Base-by-base conservation (phyloP, 2,888 invertebrate genomes). In the Hypselothyrea guttata region DNA sequence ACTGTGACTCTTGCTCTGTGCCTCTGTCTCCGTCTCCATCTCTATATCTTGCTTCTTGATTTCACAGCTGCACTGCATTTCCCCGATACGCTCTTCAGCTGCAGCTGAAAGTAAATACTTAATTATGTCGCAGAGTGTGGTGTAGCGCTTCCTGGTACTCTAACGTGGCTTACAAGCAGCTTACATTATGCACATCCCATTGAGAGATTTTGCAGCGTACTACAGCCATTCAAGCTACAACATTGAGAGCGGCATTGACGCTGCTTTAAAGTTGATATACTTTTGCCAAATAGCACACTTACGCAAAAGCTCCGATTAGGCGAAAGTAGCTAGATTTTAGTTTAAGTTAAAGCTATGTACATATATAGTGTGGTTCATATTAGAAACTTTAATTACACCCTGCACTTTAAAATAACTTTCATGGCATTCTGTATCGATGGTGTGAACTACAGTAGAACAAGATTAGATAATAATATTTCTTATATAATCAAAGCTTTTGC, bases 91-190 rank as follows among this genome's bases (percentile, higher is more conserved):
- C 48, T 34, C 33, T 51, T 18, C n/a, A n/a, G n/a, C 57, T 53
- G 55, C 54, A 71, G 63, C 62, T 71, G 78, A 82, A 78, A 85
- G 85, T 85, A 83, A 85, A 79, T 83, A 85, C 86, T 79, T 85
- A 83, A 85, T 83, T 85, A 68, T 75, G 58, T 64, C 60, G 46
- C 49, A 64, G 60, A 55, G 61, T 52, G 45, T 58, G 54, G 45
- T 58, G 54, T 51, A 52, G 64, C 35, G 11, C 7, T 13, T 35
- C 13, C 35, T 35, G 11, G 7, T 12, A 42, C 15, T 28, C 9
- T n/a, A 22, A 22, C 22, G 22, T 63, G 61, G 41, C 47, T 59
- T 57, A 42, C 58, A 58, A 58, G 45, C 63, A 42, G 65, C 67
- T 79, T 63, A 79, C 81, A 75, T 67, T 63, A 54, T 60, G 53